Percentiles rank a stretch among this genome's conserved stretches.
Conservation (phyloP, 2,113 vertebrate genomes). For the Peromyscus maniculatus region DNA sequence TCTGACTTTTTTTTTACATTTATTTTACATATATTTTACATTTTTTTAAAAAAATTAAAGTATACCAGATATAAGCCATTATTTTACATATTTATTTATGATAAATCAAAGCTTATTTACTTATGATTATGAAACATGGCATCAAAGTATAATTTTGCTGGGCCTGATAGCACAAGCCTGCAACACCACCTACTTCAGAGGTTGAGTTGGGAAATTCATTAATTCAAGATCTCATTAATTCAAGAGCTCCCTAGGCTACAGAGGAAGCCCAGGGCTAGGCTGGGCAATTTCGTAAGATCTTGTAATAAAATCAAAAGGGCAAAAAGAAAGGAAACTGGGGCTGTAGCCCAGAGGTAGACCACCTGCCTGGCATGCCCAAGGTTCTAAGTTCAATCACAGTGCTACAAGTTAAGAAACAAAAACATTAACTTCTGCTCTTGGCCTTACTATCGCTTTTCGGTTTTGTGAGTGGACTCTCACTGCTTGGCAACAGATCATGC, state of each 20-base stretch:
- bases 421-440: background rate
- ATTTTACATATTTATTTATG: background rate
- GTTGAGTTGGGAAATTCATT: background rate
- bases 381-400: background rate
- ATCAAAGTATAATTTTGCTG: background rate
- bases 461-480: background rate
- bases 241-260: background rate
- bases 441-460: background rate
- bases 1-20: background rate
- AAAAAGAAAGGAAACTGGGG: too few relatives aligned
- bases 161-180: background rate
- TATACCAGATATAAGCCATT: background rate
- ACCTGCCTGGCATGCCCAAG: too few relatives aligned
- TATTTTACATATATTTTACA: background rate
- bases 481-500: background rate
- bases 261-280: background rate
- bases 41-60: conserved; percentile 48
- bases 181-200: background rate
- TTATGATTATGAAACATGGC: background rate
- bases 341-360: background rate
- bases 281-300: background rate
- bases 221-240: background rate
- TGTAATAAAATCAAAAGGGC: background rate
- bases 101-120: background rate
- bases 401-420: background rate